phyloP scores from a whole-genome alignment of 2,797 vertebrate genomes.

The Mareca penelope region DNA sequence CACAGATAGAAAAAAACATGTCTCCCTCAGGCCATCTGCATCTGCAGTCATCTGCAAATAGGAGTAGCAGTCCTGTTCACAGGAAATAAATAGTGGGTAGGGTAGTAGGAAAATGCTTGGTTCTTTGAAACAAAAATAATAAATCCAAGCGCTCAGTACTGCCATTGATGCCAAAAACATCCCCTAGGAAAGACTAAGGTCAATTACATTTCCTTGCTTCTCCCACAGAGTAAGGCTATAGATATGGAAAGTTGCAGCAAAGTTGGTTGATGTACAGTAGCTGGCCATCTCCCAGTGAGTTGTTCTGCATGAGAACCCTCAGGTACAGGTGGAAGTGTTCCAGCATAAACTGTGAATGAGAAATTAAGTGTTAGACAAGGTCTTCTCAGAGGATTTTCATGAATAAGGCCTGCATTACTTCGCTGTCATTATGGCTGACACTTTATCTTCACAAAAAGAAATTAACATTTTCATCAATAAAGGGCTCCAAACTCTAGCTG shows the following conservation, averaged over 20 bases:
- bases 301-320: background rate
- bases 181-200: background rate
- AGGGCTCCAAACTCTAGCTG: conserved; percentile 53
- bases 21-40: background rate
- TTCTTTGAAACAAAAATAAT: background rate
- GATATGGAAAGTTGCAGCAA: background rate
- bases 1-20: background rate
- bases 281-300: background rate
- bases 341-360: conserved; percentile 51
- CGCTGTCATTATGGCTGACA: conserved; percentile 47
- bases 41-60: background rate
- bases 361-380: conserved; percentile 59
- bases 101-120: background rate
- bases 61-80: background rate
- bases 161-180: background rate
- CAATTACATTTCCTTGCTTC: background rate
- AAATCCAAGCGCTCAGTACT: background rate
- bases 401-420: conserved; percentile 31
- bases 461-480: conserved; percentile 63
- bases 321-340: conserved; percentile 53
- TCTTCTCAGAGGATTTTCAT: conserved; percentile 14
- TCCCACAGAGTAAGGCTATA: background rate
- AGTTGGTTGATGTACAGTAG: background rate
- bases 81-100: background rate
- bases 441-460: conserved; percentile 53